phyloP scores from a whole-genome alignment of 1,140 invertebrate species.

The Atta colombica region DNA sequence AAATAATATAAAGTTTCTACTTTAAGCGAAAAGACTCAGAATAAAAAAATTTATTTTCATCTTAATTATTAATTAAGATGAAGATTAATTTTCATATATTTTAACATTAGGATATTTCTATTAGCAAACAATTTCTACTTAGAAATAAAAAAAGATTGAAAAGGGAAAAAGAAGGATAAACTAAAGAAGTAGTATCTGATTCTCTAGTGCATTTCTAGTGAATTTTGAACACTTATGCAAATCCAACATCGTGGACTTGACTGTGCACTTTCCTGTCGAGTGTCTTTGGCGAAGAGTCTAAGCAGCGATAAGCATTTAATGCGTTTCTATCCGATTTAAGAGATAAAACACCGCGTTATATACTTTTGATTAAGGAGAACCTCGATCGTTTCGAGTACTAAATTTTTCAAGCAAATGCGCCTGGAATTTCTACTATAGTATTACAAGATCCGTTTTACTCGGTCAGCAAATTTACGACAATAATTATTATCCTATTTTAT shows the following conservation, averaged over 20 bases:
- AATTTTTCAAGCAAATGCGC: conserved; percentile 29
- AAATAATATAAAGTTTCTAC: not conserved
- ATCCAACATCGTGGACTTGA: conserved; percentile 26
- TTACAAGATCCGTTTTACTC: conserved; percentile 7
- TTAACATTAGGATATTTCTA: not conserved
- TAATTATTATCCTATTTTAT: conserved; percentile 23
- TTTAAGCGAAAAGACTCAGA: not conserved
- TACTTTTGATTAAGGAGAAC: conserved; percentile 39
- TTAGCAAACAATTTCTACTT: not conserved
- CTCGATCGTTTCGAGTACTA: not conserved
- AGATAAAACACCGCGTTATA: conserved; percentile 18
- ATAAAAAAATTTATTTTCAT: not conserved
- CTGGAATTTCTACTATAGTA: not conserved
- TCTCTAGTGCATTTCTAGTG: too few relatives aligned
- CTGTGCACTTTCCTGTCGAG: not conserved
- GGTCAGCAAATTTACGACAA: conserved; percentile 16
- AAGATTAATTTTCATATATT: not conserved
- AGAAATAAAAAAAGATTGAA: not conserved
- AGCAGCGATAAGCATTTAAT: not conserved
- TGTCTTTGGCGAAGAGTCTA: not conserved
- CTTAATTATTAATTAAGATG: too few relatives aligned
- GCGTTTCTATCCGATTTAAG: conserved; percentile 2
- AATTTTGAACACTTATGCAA: conserved; percentile 50
- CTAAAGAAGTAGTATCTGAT: not conserved
- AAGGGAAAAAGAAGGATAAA: not conserved